phyloP scores from a whole-genome alignment of 2,797 vertebrate species.

The Myotis vivesi region DNA sequence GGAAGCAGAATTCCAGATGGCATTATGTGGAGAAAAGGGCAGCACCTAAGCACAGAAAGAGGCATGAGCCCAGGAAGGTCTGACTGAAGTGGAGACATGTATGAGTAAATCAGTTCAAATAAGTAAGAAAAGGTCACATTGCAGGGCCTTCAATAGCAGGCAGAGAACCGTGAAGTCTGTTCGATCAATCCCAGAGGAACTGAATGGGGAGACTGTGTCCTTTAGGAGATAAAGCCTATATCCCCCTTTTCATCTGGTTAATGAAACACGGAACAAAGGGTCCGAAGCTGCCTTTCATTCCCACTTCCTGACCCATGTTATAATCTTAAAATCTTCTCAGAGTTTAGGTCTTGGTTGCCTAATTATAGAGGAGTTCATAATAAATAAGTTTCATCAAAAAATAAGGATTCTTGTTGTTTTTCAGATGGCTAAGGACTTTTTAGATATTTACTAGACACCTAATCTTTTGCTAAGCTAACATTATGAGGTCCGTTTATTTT shows the following conservation, averaged over 20 bases:
- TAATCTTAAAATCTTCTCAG: not conserved
- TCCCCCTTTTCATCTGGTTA: not conserved
- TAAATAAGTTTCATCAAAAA: not conserved
- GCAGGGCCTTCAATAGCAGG: not conserved
- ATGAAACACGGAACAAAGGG: not conserved
- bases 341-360: not conserved
- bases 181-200: not conserved
- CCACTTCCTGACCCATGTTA: not conserved
- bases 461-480: not conserved
- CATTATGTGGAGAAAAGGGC: not conserved
- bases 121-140: not conserved
- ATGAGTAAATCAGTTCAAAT: not conserved
- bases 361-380: not conserved
- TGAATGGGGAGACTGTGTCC: not conserved
- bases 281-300: not conserved
- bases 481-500: not conserved
- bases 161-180: not conserved
- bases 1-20: not conserved
- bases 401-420: slow-evolving; percentile 2
- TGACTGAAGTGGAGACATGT: not conserved
- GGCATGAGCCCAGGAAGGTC: not conserved
- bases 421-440: not conserved
- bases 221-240: not conserved
- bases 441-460: not conserved
- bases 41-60: not conserved